Conservation (phyloP, 2,888 invertebrate genomes). For the Plagodis pulveraria region DNA sequence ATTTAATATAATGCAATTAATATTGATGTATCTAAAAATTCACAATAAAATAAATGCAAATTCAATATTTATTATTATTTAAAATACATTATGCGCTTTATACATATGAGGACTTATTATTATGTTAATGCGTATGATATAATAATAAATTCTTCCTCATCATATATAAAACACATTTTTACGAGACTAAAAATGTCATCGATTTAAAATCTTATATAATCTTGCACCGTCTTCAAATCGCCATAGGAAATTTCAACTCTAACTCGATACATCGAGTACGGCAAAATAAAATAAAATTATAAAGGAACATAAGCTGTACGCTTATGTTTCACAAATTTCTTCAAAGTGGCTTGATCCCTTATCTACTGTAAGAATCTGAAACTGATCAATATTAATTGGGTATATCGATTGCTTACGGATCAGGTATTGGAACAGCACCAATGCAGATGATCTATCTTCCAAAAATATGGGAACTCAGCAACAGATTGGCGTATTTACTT, state of each 20-base stretch:
- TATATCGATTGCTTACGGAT: no score
- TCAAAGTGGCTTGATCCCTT: no score
- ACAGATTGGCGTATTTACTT: no score
- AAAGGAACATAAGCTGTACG: no score
- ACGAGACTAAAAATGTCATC: conserved; percentile 39
- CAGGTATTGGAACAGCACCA: no score
- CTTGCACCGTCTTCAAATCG: conserved; percentile 28
- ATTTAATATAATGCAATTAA: conserved; percentile 47
- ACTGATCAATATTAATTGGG: no score
- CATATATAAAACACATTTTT: conserved; percentile 33
- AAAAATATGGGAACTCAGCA: no score
- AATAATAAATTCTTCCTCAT: not conserved
- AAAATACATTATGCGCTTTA: conserved; percentile 26
- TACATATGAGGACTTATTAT: conserved; percentile 32
- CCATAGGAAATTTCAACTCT: not conserved
- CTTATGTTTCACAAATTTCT: no score
- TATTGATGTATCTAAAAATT: conserved; percentile 51
- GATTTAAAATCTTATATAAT: conserved; percentile 39
- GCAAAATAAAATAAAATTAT: not conserved
- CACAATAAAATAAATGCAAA: conserved; percentile 75
- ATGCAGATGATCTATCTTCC: no score
- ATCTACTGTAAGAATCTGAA: no score
- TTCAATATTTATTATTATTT: conserved; percentile 35
- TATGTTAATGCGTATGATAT: not conserved
- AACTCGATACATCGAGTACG: conserved; percentile 1